Evolutionary conservation across 2,888 invertebrate genomes (phyloP).

Genomic region (Trichogramma dendrolimi): DNA sequence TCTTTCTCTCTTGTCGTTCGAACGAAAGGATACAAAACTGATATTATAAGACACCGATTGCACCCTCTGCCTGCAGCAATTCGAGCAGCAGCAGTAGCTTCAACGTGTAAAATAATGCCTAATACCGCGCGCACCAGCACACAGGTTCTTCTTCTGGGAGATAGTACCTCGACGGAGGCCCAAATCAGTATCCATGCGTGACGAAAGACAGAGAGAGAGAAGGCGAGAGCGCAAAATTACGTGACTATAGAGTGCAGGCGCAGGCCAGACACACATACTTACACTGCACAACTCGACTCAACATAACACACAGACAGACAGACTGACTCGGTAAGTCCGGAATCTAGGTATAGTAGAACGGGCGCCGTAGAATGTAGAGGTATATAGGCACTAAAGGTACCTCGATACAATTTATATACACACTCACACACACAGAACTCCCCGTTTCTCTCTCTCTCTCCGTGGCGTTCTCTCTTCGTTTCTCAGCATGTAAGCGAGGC

Average conservation of each 20-base stretch:
- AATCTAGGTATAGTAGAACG: too few species aligned
- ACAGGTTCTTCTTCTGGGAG: not conserved
- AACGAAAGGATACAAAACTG: not conserved
- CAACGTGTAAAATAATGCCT: not conserved
- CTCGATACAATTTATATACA: not conserved
- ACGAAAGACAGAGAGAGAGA: conserved; percentile 6
- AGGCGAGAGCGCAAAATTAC: not conserved
- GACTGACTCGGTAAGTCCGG: too few species aligned
- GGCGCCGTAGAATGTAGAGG: too few species aligned
- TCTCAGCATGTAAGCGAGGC: conserved; percentile 12
- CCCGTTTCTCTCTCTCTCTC: conserved; percentile 5
- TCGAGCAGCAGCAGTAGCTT: not conserved
- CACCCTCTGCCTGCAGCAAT: not conserved
- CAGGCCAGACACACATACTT: too few species aligned
- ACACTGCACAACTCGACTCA: too few species aligned
- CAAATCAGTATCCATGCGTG: not conserved
- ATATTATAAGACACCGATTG: too few species aligned
- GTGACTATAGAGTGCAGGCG: too few species aligned
- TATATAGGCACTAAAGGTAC: too few species aligned
- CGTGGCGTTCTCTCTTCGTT: conserved; percentile 10
- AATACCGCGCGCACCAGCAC: not conserved
- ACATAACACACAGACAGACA: too few species aligned
- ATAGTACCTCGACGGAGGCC: too few species aligned
- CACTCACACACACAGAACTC: not conserved
- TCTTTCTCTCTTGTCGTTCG: not conserved